Base-by-base conservation (phyloP, 37 sponge, comb jelly and placozoan species). In the Spongilla lacustris region DNA sequence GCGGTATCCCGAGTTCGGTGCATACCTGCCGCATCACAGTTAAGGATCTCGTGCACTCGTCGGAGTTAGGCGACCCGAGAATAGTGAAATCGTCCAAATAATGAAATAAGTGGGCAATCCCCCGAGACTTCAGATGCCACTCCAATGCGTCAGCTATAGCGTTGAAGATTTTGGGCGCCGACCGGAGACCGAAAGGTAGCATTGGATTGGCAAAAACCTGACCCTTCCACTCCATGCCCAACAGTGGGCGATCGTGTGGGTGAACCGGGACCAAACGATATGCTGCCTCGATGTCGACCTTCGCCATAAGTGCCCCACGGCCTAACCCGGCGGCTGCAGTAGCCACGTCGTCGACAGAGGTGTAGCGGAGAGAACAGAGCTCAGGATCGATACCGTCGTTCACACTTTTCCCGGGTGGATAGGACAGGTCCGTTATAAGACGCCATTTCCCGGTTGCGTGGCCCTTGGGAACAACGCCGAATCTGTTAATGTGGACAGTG, bases 251-350 rank as follows among this genome's bases (percentile, higher is more conserved):
- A 67, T 89, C 84, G 29, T 76, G 67, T 30, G 89, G 84, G 67
- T 83, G 84, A 26, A 88, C 89, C 26, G 89, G 89, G 24, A 82
- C 48, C 26, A 82, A 4, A 22, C 84, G 73, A 70, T 78, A 89
- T 1, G 89, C 80, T 27, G 25, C 22, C 41, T 89, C 50, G 27
- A 89, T 79, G 74, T 89, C 89, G 21, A 88, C 22, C 31, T 88
- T 74, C 0, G 78, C 77, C 31, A 82, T 67, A 14, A 68, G 77
- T 49, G 88, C 68, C 2, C 83, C 77, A 2, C 2, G 37, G 66
- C 78, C 82, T 22, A 24, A 23, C 8, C 49, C 24, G 1, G 37
- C 11, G 14, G 48, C 25, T 26, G 37, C 50, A 10, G 12, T 22
- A n/a, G 69, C 89, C 4, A 70, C 78, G 30, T 67, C 35, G 37